Base-by-base conservation (phyloP, 2,113 vertebrate genomes). In the Mirza zaza region DNA sequence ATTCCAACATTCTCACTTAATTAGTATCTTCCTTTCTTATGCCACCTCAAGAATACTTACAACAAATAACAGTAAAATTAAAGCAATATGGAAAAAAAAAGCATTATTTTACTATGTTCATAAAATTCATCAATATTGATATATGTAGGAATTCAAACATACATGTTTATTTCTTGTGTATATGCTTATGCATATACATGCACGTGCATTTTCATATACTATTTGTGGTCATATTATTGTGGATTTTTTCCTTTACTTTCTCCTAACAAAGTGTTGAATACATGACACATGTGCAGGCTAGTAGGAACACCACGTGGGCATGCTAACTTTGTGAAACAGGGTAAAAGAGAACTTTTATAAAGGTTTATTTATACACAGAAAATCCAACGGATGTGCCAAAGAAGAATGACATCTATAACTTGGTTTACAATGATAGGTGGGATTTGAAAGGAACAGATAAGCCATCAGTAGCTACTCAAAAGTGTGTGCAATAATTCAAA, bases 401-500 rank as follows among this genome's bases (percentile, higher is more conserved):
- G 39, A 90, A 94, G 97, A 97, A 91, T 80, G 0, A 84, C 73
- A 96, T 50, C n/a, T 90, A 48, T 52, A 59, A 71, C n/a, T 95
- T 42, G 94, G 92, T 90, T 95, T 11, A 88, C 81, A 96, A 75
- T 97, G 92, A 95, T 57, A 97, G 79, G 89, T 93, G 89, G 61
- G 36, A 95, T 87, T 95, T 95, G 92, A 88, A 48, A 90, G 45
- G 17, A 97, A 50, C 2, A 17, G 77, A 91, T 95, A 98, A 87
- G 48, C 73, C 90, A 97, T 97, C 90, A 97, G 81, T 75, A 96
- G 96, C 70, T 97, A 50, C 50, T 88, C 85, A 87, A 97, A 96
- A 97, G 57, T 97, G 27, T 25, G 55, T 97, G 71, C 82, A 97
- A 96, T 87, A 97, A 87, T 82, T 98, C 39, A 76, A 76, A 97